These are phyloP conservation scores for Caerostris darwini DNA, from an alignment of 1,140 invertebrate genomes.

Conservation along the genomic window DNA sequence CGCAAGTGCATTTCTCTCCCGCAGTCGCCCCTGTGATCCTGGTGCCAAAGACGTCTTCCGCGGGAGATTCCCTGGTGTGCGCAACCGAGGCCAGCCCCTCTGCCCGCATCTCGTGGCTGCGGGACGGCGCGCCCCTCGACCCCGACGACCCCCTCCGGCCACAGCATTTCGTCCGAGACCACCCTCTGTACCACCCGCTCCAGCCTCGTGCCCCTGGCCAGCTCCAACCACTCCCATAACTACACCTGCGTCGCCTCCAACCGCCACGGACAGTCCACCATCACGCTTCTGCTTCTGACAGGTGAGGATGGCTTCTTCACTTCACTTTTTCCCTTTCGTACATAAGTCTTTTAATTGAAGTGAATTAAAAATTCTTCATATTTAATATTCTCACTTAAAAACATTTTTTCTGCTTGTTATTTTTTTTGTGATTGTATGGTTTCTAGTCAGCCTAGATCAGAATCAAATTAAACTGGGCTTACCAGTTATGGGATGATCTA, in stretches of 20 bases:
- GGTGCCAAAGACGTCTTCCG: constrained; percentile 39
- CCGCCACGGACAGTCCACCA: constrained; percentile 46
- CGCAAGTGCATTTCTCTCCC: background rate
- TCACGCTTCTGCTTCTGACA: background rate
- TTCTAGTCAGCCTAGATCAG: too few species aligned
- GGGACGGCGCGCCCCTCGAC: constrained; percentile 54
- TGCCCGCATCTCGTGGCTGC: constrained; percentile 67
- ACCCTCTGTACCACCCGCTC: constrained; percentile 50
- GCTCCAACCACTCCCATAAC: constrained; percentile 49
- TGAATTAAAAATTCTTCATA: too few species aligned
- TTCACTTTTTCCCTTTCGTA: too few species aligned
- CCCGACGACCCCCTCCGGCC: too few species aligned
- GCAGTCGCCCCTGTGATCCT: constrained; percentile 67
- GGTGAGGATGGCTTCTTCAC: background rate
- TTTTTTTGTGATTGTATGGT: too few species aligned
- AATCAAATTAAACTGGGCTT: too few species aligned
- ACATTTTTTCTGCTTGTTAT: too few species aligned
- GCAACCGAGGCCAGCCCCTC: constrained; percentile 60
- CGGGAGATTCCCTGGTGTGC: constrained; percentile 55
- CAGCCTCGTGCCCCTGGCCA: background rate
- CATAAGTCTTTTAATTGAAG: too few species aligned
- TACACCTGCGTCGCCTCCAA: constrained; percentile 76
- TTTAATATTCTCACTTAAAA: too few species aligned
- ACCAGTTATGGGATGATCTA: too few species aligned
- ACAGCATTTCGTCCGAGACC: constrained; percentile 30